These are phyloP conservation scores for Diglossa cyanea DNA, from an alignment of 2,797 vertebrate species.

Conservation along the genomic window DNA sequence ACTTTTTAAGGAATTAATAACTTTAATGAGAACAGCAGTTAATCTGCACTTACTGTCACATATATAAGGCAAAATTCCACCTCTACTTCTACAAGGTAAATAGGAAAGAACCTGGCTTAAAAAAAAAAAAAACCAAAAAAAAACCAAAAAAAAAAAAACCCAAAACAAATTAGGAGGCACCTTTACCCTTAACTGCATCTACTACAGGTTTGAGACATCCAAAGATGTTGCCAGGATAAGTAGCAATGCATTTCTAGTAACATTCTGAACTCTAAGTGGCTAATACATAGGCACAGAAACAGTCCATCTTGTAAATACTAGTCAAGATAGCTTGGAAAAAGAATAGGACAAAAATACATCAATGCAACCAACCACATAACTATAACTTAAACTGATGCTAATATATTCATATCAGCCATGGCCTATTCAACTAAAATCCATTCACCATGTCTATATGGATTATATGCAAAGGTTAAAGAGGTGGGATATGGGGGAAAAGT, in stretches of 20 bases:
- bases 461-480: background rate
- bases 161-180: background rate
- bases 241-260: background rate
- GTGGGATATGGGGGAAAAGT: background rate
- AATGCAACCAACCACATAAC: background rate
- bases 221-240: background rate
- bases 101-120: background rate
- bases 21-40: background rate
- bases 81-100: background rate
- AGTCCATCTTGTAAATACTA: background rate
- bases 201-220: background rate
- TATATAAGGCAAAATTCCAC: background rate
- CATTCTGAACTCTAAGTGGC: background rate
- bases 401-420: background rate
- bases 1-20: background rate
- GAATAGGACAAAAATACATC: background rate
- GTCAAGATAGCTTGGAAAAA: background rate
- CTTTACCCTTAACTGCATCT: background rate
- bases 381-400: background rate
- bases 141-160: no score
- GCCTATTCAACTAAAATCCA: background rate
- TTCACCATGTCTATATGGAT: background rate
- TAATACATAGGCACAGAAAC: background rate
- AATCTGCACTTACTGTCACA: background rate
- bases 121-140: background rate